Conservation (phyloP, 2,113 vertebrate species). For the Muntiacus reevesi region DNA sequence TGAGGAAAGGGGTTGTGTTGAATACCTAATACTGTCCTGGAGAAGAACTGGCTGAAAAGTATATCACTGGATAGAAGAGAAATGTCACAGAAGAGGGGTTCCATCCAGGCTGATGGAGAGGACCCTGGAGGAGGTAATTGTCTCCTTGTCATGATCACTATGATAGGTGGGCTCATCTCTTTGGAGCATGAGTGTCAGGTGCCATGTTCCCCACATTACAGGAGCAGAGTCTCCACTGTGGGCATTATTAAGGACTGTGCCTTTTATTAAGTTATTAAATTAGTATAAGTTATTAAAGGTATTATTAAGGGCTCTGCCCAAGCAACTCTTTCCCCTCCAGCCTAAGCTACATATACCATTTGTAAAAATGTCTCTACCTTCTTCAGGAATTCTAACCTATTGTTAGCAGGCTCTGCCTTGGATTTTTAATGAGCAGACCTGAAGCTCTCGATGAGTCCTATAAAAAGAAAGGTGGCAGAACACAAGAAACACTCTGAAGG, state of each 20-base stretch:
- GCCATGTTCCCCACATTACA: not conserved
- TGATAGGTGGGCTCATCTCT: not conserved
- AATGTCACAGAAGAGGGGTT: not conserved
- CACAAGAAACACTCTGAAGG: not conserved
- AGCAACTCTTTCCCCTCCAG: not conserved
- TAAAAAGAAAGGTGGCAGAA: not conserved
- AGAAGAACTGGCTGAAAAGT: constrained; percentile 21
- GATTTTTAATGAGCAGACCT: not conserved
- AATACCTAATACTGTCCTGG: not conserved
- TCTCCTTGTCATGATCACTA: not conserved
- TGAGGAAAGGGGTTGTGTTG: not conserved
- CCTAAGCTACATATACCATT: not conserved
- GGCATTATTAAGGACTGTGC: not conserved
- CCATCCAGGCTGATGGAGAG: not conserved
- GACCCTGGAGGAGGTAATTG: not conserved
- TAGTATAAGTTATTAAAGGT: not conserved
- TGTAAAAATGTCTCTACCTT: not conserved
- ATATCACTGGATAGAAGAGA: not conserved
- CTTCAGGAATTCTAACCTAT: not conserved
- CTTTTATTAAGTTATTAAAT: not conserved
- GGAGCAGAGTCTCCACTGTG: not conserved
- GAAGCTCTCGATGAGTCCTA: not conserved
- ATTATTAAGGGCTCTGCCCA: not conserved
- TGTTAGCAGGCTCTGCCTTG: not conserved
- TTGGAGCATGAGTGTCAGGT: not conserved